Conservation (phyloP, 2,797 vertebrate genomes). For the Thamnophis elegans region DNA sequence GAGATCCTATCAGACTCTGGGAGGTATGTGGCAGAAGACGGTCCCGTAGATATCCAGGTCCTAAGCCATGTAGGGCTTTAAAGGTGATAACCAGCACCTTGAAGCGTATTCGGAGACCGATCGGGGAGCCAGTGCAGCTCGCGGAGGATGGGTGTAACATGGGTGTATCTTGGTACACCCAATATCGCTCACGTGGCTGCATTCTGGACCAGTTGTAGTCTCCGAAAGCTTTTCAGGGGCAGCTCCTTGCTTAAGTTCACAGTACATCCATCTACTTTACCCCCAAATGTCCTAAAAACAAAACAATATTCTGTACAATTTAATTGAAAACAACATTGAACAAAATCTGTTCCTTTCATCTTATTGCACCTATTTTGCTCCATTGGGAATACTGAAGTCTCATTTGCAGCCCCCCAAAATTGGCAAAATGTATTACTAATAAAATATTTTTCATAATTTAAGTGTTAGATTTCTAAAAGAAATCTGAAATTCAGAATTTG, state of each 20-base stretch:
- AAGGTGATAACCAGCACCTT: too few relatives aligned
- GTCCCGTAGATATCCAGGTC: too few relatives aligned
- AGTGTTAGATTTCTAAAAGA: neutral
- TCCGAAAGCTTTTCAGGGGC: too few relatives aligned
- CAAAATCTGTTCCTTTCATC: neutral
- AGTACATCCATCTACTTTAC: neutral
- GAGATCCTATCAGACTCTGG: too few relatives aligned
- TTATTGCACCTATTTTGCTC: neutral
- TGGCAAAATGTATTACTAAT: neutral
- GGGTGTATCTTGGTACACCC: too few relatives aligned
- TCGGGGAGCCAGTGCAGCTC: too few relatives aligned
- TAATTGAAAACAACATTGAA: neutral
- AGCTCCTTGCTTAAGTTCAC: neutral
- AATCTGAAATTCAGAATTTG: neutral
- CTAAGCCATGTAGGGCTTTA: too few relatives aligned
- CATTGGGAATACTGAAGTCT: neutral
- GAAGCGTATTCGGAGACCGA: too few relatives aligned
- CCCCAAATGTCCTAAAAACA: neutral
- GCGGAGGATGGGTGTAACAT: too few relatives aligned
- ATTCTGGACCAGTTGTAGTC: too few relatives aligned
- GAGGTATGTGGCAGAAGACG: too few relatives aligned
- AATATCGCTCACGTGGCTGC: too few relatives aligned
- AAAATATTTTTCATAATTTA: neutral
- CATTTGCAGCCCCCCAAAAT: neutral
- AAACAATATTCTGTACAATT: neutral